These are phyloP conservation scores for Caenorhabditis sp. DNA, from an alignment of 2,888 invertebrate genomes.

Conservation along the genomic window DNA sequence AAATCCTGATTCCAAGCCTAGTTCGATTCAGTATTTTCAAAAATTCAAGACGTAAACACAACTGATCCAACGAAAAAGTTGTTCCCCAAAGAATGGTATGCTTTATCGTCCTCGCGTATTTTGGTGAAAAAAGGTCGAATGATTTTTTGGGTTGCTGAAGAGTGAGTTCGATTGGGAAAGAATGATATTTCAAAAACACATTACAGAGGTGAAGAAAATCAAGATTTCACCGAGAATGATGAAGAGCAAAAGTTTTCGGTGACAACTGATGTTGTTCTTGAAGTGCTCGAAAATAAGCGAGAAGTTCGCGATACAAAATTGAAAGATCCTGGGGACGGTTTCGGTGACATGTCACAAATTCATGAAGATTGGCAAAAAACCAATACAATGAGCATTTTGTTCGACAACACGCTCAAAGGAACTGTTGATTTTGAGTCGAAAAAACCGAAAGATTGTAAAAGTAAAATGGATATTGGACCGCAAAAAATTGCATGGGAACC, in stretches of 20 bases:
- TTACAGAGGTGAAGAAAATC: neutral
- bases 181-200: neutral
- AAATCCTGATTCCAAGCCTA: too few species aligned
- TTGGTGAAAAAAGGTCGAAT: neutral
- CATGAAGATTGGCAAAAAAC: neutral
- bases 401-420: neutral
- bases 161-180: neutral
- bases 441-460: neutral
- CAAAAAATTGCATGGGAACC: neutral
- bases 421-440: conserved; percentile 3
- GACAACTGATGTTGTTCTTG: conserved; percentile 1
- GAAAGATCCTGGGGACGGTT: neutral
- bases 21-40: too few species aligned
- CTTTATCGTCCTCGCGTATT: neutral
- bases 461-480: neutral
- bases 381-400: neutral
- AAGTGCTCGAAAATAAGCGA: neutral
- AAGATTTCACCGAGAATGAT: neutral
- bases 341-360: neutral
- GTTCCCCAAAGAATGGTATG: conserved; percentile 4
- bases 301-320: neutral
- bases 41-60: neutral
- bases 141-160: conserved; percentile 3
- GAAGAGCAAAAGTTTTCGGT: neutral
- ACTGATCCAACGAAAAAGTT: neutral